Percentiles rank a stretch among this genome's conserved stretches.
Conservation (phyloP, 2,888 invertebrate genomes). For the Caenorhabditis becei region DNA sequence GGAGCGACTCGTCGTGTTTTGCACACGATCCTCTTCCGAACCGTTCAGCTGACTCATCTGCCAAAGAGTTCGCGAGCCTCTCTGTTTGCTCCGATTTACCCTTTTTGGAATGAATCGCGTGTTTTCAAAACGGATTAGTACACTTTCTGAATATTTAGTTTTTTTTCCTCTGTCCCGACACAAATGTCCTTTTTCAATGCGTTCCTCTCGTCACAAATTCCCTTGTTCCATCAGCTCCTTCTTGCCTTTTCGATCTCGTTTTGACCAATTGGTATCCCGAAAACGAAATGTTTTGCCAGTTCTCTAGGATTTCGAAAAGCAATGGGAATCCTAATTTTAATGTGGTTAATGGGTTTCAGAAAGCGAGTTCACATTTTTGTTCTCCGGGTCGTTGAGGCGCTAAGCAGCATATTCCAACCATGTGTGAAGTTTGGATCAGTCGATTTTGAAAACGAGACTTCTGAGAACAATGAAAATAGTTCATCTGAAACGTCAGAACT, state of each 20-base stretch:
- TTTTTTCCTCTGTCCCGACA: not conserved
- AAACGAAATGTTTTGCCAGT: too few species aligned
- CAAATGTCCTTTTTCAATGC: not conserved
- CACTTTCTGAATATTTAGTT: not conserved
- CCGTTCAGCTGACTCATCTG: not conserved
- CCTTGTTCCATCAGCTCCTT: not conserved
- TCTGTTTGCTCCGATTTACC: conserved; percentile 1
- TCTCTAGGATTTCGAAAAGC: too few species aligned
- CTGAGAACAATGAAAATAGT: too few species aligned
- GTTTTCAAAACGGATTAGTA: not conserved
- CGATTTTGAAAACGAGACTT: too few species aligned
- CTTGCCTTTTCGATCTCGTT: not conserved
- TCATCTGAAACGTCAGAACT: too few species aligned
- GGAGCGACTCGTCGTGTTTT: not conserved
- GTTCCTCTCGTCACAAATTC: not conserved
- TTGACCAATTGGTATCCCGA: too few species aligned
- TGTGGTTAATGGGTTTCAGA: too few species aligned
- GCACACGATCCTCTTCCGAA: not conserved
- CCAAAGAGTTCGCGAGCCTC: not conserved
- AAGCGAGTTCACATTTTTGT: too few species aligned
- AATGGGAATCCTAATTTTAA: too few species aligned
- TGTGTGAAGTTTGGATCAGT: too few species aligned
- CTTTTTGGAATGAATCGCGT: not conserved
- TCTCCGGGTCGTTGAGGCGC: too few species aligned
- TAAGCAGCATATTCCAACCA: too few species aligned